A percentile compares a stretch with the other conserved stretches of the same genome.
Conservation (phyloP, 2,888 invertebrate species). For the Nomada ruficornis region DNA sequence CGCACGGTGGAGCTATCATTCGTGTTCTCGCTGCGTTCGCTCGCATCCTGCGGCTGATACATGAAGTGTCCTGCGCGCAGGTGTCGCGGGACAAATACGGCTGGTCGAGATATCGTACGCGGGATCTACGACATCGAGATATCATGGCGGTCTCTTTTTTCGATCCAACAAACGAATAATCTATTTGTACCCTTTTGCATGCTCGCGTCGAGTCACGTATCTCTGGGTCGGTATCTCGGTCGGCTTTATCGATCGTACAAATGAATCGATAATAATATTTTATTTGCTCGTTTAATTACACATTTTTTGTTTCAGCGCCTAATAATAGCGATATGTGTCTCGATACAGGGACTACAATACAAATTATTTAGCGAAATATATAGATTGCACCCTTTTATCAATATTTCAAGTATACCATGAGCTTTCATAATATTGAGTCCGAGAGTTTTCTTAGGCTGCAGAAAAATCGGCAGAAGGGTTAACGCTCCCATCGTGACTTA, state of each 20-base stretch:
- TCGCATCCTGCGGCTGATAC: constrained; percentile 70
- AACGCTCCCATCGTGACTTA: constrained; percentile 16
- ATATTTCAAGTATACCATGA: too few species aligned
- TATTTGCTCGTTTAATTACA: neutral
- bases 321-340: too few species aligned
- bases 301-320: neutral
- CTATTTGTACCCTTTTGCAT: constrained; percentile 40
- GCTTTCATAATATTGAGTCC: too few species aligned
- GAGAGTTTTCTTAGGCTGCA: too few species aligned
- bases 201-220: constrained; percentile 16
- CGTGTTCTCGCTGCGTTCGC: constrained; percentile 64
- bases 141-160: constrained; percentile 50
- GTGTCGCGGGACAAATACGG: constrained; percentile 81
- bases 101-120: constrained; percentile 73
- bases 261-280: neutral
- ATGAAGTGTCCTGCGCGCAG: constrained; percentile 78
- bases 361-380: neutral
- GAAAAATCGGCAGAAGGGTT: neutral
- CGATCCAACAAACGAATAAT: constrained; percentile 38
- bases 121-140: constrained; percentile 80
- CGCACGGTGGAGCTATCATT: constrained; percentile 58
- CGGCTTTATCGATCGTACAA: neutral
- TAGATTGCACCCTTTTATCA: too few species aligned
- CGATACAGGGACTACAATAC: too few species aligned
- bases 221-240: neutral